Conservation (phyloP, 2,797 vertebrate genomes). For the Apodemus agrarius region DNA sequence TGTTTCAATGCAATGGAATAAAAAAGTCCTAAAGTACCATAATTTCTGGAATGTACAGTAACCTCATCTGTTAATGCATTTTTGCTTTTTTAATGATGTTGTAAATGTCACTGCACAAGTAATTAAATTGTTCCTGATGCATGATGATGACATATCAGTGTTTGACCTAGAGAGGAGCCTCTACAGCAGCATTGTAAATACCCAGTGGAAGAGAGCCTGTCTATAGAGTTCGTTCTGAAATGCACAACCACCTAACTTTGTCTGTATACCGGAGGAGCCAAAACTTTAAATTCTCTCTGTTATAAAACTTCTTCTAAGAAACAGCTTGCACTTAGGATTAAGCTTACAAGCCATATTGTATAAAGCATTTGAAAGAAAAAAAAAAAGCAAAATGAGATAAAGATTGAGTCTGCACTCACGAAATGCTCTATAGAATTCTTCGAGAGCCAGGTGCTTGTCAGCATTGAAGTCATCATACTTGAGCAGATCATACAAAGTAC, state of each 20-base stretch:
- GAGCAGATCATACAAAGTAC: conserved; percentile 95
- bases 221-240: background rate
- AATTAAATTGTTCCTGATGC: background rate
- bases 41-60: background rate
- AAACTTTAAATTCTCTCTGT: background rate
- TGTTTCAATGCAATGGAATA: background rate
- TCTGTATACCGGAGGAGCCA: background rate
- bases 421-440: conserved; percentile 96
- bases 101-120: conserved; percentile 1
- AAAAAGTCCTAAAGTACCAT: background rate
- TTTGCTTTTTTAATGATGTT: background rate
- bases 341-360: background rate
- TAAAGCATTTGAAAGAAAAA: conserved; percentile 38
- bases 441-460: conserved; percentile 93
- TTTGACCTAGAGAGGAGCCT: background rate
- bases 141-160: background rate
- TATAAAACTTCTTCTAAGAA: conserved; percentile 10
- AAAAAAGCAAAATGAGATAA: background rate
- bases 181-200: background rate
- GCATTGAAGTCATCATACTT: conserved; percentile 94
- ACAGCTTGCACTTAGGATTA: conserved; percentile 42
- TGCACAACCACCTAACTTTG: background rate
- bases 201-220: background rate
- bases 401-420: conserved; percentile 89
- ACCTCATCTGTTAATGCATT: background rate